These are phyloP conservation scores for Phlogophora meticulosa DNA, from an alignment of 2,888 invertebrate genomes.

Conservation along the genomic window DNA sequence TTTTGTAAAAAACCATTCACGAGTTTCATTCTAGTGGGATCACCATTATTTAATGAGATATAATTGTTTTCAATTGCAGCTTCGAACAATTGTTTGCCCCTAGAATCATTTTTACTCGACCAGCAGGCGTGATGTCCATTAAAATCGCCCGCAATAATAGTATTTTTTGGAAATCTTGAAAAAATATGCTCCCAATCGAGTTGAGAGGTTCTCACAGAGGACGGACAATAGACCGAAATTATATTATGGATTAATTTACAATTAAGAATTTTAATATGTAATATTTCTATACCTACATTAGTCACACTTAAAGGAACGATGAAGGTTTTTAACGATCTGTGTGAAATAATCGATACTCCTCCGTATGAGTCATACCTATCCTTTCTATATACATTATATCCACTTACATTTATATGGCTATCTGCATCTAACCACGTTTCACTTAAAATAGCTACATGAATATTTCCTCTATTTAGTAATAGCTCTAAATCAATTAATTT, in stretches of 20 bases:
- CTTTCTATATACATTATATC: no score
- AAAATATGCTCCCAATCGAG: background rate
- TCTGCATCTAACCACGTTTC: no score
- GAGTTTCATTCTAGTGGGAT: constrained; percentile 2
- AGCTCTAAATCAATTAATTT: no score
- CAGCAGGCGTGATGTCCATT: no score
- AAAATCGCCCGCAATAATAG: background rate
- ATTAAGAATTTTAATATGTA: background rate
- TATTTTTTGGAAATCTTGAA: background rate
- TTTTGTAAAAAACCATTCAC: no score
- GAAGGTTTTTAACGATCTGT: no score
- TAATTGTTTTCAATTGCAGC: constrained; percentile 7
- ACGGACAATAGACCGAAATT: background rate
- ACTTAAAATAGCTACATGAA: no score
- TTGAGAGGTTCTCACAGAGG: background rate
- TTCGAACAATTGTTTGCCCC: background rate
- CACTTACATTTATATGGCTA: no score
- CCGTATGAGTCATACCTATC: no score
- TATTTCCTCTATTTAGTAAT: no score
- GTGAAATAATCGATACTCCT: no score
- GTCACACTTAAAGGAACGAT: no score
- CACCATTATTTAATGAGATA: constrained; percentile 5
- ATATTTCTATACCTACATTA: background rate
- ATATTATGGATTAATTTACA: background rate
- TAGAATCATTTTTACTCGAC: background rate